Base-by-base conservation (phyloP, 2,888 invertebrate species). In the Polylopha cassiicola region DNA sequence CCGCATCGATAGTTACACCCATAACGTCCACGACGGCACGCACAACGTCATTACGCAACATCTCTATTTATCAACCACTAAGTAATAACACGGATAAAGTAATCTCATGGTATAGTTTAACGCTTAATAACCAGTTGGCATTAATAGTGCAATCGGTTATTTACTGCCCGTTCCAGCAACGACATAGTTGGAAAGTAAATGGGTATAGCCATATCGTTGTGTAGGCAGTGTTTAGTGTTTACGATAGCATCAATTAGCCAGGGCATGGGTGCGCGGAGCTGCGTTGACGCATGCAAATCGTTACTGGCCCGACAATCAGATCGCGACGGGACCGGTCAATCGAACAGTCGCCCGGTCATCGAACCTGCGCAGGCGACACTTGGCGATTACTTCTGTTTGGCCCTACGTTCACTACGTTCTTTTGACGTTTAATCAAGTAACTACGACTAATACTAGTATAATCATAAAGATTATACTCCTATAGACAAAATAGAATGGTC, bases 271-370 rank as follows among this genome's bases (percentile, higher is more conserved):
- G 76, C 73, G 71, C 71, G 63, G 65, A 73, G 52, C 61, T 51
- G 41, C 44, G 33, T 61, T 55, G 62, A 69, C 74, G 73, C 77
- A 82, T 79, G 82, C 80, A 80, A 79, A 82, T 77, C 74, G 70
- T 66, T 77, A 79, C 78, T 77, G 78, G 68, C 58, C 65, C 71
- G 66, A 70, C 77, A 80, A 85, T 82, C 82, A 79, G 84, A 76
- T 78, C 82, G 81, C 75, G 74, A 79, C 79, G 67, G 56, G 65
- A 61, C 68, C 79, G 74, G 79, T 76, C 80, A 76, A 72, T 75
- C 74, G 70, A 69, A 63, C 65, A 61, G 59, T 58, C 64, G 51
- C 53, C 55, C 71, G 81, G 80, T 73, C 80, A 56, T 69, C 74
- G 79, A 41, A 79, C 79, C 61, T 55, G 49, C 44, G 47, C 50